Evolutionary conservation across 2,797 vertebrate species (phyloP), one percentile per base, ranked within the genome.

Genomic region (Microchirus variegatus): DNA sequence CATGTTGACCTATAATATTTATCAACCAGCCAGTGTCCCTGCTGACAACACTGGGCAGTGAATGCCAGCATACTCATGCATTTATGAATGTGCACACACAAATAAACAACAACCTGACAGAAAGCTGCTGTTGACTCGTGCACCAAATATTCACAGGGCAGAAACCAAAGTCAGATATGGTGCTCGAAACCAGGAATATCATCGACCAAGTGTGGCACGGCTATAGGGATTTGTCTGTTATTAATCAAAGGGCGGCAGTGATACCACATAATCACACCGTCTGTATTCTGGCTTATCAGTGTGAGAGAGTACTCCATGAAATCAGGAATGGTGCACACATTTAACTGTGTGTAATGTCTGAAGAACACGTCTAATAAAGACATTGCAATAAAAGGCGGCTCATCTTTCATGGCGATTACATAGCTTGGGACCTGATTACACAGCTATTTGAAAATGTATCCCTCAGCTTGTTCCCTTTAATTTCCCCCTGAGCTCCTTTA

Each of bases 1-100:
- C 80, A 85, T 78, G 81, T 74, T 89, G 84, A 89, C 90, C 87
- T 90, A 87, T 87, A 81, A 85, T 86, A 85, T 85, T 87, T 85
- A 90, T 87, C 86, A 88, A 69, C 63, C 83, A 79, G 71, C 59
- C 74, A 13, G 77, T 41, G 62, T 84, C 82, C 80, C 84, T 47
- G 73, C 62, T 63, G 75, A 80, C 75, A 80, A 66, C 53, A 48
- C 42, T 0, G 57, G 78, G 75, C 73, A 51, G 76, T 7, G 13
- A 36, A 51, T 18, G 52, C 63, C 57, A 63, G 81, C 63, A 60
- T 19, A 59, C 70, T 80, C 80, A 83, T 82, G 63, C 72, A 89
- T 86, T 82, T 79, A 83, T 86, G 77, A 87, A 83, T 80, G 73
- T 50, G 58, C 63, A 51, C 57, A 77, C 61, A 76, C 53, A 72